Base-by-base conservation (phyloP, 2,113 vertebrate genomes). In the Pseudorhombus dupliciocellatus region DNA sequence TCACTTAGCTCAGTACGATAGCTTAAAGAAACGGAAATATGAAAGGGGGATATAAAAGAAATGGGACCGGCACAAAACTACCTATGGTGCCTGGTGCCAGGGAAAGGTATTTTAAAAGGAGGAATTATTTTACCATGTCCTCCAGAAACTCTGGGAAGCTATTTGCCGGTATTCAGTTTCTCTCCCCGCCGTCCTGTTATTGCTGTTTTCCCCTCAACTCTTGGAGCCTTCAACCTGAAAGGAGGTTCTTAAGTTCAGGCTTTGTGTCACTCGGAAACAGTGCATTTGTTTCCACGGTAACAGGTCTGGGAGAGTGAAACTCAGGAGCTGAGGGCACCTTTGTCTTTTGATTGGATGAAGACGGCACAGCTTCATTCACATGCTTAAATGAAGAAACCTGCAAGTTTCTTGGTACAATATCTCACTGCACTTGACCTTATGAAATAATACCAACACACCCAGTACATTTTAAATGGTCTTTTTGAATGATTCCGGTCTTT, bases 211-310 rank as follows among this genome's bases (percentile, higher is more conserved):
- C 80, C 70, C 66, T 82, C 69, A 40, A 76, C 82, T 75, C 84
- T 87, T 79, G 79, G 85, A 88, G 79, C 64, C 63, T 80, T 86
- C 77, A 66, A 79, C 79, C 79, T 86, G 80, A 89, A 89, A 85
- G 65, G 68, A 91, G 85, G 70, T 89, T 90, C 73, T 91, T 87
- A 58, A 61, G 70, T 90, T 84, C 67, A 75, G 75, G 59, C 83
- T 88, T 84, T 81, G 88, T 89, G 84, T 90, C 86, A 87, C 87
- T 89, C 64, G 88, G 86, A 88, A 92, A 93, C 84, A 87, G 84
- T 87, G 77, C 75, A 75, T 89, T 87, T 80, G 84, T 92, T 80
- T 68, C 90, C 85, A 75, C 22, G 87, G 91, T 52, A 83, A 90
- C 89, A 42, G 77, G 88, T 79, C 79, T 72, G 81, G 83, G 80